Conservation (phyloP, 2,888 invertebrate species). For the Hypercompe scribonia region DNA sequence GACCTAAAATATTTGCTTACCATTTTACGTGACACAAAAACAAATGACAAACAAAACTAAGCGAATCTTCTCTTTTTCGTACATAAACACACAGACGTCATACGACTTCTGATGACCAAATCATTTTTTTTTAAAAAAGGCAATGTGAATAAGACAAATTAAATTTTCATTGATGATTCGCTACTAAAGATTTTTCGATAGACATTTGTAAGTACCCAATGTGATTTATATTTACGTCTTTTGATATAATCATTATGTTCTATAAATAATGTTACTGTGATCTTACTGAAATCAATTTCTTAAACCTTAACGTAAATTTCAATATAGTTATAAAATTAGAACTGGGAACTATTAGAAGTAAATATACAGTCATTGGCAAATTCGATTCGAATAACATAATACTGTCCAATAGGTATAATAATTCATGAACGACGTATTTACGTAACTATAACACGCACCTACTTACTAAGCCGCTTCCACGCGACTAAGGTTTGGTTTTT, state of each 20-base stretch:
- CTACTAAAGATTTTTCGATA: background rate
- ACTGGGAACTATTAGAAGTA: conserved; percentile 22
- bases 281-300: no score
- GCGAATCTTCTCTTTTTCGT: background rate
- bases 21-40: background rate
- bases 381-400: conserved; percentile 40
- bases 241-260: no score
- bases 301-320: background rate
- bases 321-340: background rate
- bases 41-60: background rate
- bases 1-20: background rate
- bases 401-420: conserved; percentile 28
- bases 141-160: background rate
- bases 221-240: no score
- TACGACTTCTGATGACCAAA: background rate
- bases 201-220: no score
- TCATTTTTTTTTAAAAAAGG: no score
- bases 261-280: background rate
- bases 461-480: conserved; percentile 8
- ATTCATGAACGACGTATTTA: background rate
- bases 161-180: background rate
- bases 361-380: conserved; percentile 31
- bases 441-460: background rate
- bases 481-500: background rate
- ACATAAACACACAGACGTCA: background rate